phyloP scores from a whole-genome alignment of 1,140 invertebrate species.

The Drosophila ambigua region DNA sequence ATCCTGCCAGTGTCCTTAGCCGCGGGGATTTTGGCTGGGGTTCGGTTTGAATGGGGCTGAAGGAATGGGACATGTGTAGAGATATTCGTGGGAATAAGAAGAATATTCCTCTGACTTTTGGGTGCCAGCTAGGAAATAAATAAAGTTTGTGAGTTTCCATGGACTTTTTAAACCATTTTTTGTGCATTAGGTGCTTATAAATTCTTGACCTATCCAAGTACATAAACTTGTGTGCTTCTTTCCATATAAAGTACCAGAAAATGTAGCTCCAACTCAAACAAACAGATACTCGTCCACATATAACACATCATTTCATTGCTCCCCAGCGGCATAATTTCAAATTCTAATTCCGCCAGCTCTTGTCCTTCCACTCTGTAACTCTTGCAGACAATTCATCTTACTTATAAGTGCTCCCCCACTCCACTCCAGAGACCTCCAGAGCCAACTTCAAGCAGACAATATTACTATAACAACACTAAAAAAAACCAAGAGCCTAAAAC shows the following conservation, averaged over 20 bases:
- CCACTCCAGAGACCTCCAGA: constrained; percentile 20
- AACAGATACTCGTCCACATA: constrained; percentile 12
- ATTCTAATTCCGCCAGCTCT: constrained; percentile 61
- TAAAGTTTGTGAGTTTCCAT: too few species aligned
- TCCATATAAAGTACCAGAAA: neutral
- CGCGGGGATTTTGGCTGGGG: neutral
- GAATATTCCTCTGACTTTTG: too few species aligned
- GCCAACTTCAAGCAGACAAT: constrained; percentile 65
- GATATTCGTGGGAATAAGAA: neutral
- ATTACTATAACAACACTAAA: constrained; percentile 47
- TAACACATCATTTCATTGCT: constrained; percentile 42
- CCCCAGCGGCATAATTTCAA: constrained; percentile 70
- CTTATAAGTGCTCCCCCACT: constrained; percentile 59
- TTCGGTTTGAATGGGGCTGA: constrained; percentile 14
- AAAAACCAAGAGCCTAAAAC: constrained; percentile 57
- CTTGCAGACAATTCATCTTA: constrained; percentile 71
- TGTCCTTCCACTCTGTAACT: constrained; percentile 9
- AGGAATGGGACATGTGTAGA: neutral
- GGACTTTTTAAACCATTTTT: too few species aligned
- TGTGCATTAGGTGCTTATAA: too few species aligned
- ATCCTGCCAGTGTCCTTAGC: constrained; percentile 41
- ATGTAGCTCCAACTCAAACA: constrained; percentile 3
- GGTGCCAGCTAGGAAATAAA: too few species aligned
- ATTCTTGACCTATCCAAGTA: too few species aligned
- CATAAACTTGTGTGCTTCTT: too few species aligned